Evolutionary conservation across 2,113 vertebrate genomes (phyloP).

Genomic region (Cyanoliseus patagonus): DNA sequence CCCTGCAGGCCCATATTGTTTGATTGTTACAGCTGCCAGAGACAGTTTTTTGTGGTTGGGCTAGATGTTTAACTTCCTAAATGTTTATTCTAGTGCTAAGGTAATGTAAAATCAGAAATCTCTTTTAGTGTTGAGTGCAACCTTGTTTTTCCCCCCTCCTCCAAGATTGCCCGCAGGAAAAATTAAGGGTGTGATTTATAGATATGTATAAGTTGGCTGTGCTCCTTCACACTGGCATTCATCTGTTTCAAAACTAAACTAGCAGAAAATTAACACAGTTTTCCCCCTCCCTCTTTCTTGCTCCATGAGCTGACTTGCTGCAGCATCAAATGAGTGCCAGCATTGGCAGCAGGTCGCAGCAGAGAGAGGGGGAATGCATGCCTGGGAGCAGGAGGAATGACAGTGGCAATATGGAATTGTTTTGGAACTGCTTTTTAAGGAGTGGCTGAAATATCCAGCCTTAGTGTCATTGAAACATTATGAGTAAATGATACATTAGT

Average conservation of each 20-base stretch:
- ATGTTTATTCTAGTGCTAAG: not conserved
- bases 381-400: not conserved
- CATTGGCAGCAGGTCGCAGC: not conserved
- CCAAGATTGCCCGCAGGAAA: not conserved
- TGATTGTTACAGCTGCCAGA: not conserved
- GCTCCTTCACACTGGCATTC: not conserved
- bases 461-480: not conserved
- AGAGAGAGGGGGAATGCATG: not conserved
- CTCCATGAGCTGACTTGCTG: not conserved
- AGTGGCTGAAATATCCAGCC: not conserved
- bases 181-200: not conserved
- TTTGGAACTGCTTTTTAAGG: not conserved
- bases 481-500: not conserved
- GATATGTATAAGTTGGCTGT: not conserved
- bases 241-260: not conserved
- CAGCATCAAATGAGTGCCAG: not conserved
- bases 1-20: not conserved
- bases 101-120: not conserved
- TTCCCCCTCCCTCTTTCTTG: not conserved
- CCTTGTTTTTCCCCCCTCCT: not conserved
- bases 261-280: not conserved
- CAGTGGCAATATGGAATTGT: not conserved
- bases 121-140: not conserved
- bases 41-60: not conserved
- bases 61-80: not conserved